Evolutionary conservation across 1,140 invertebrate species (phyloP), one percentile per base, ranked within the genome.

Genomic region (Cardiocondyla obscurior): DNA sequence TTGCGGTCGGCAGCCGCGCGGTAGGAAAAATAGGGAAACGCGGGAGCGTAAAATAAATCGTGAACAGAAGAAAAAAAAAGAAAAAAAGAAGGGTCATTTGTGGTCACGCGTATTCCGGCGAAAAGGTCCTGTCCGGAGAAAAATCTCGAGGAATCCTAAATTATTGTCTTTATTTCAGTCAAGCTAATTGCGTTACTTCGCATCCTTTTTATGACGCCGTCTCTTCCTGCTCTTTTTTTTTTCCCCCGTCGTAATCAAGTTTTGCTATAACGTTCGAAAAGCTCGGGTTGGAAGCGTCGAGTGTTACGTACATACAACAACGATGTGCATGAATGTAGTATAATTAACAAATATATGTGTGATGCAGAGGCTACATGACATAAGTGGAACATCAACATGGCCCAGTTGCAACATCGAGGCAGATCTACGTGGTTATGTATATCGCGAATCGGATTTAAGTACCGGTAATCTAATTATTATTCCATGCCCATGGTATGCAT

Each of bases 401-500:
- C 33, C 30, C 33, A 67, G 67, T 77, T 67, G 33, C 33, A 12
- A 67, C 65, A 55, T 69, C 49, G 46, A 30, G 14, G 33, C 19
- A 7, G 36, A 46, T n/a, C 70, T 36, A 33, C 39, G 55, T 30
- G 30, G 22, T 64, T 69, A 22, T 42, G 22, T 67, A 79, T 51
- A 67, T 79, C 49, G 51, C 74, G 74, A 79, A 79, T 79, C 33
- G 46, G 74, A 79, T 79, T 79, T 79, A 81, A 81, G 77, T 73
- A 73, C 77, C 39, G 46, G 70, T 81, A 73, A 72, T 81, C 77
- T 73, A 81, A 81, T 73, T 81, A 81, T 81, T 81, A 81, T 70
- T 81, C 77, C 65, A 14, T 81, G 22, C 46, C 74, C 55, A 81
- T 39, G 67, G 55, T 51, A 44, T 57, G 33, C 69, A 81, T 81